A percentile compares a stretch with the other conserved stretches of the same genome.
Conservation (phyloP, 2,113 vertebrate genomes). For the Neolamprologus variostigma region DNA sequence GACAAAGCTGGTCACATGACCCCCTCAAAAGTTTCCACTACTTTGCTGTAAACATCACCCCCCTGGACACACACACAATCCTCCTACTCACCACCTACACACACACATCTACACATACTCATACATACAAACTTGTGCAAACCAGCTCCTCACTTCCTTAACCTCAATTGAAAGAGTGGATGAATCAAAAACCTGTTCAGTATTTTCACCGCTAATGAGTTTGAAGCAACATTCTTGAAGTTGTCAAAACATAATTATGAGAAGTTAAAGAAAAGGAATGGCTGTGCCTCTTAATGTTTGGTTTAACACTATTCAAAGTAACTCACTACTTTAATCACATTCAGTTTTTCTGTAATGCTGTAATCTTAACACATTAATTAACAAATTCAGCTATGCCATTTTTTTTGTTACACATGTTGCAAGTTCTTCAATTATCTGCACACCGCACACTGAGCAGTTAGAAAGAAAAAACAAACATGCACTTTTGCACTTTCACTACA, state of each 20-base stretch:
- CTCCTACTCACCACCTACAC: background rate
- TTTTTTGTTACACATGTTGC: background rate
- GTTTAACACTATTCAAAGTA: background rate
- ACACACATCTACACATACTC: background rate
- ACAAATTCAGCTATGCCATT: background rate
- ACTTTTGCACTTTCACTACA: background rate
- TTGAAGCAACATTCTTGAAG: background rate
- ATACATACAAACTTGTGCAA: background rate
- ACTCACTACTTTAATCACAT: background rate
- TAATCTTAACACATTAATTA: background rate
- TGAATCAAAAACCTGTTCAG: background rate
- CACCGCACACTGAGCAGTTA: background rate
- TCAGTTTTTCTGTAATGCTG: background rate
- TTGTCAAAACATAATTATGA: background rate
- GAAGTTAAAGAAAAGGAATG: background rate
- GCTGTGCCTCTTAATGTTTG: background rate
- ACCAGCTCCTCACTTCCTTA: background rate
- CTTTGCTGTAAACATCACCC: conserved; percentile 36
- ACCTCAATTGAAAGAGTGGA: background rate
- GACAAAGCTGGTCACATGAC: conserved; percentile 60
- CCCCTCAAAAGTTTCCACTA: conserved; percentile 56
- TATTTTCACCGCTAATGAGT: background rate
- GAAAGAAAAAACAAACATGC: background rate
- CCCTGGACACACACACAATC: background rate
- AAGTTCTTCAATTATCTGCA: background rate